These are phyloP conservation scores for Pangasius sanitwongsei DNA, from an alignment of 2,797 vertebrate species.

Conservation along the genomic window DNA sequence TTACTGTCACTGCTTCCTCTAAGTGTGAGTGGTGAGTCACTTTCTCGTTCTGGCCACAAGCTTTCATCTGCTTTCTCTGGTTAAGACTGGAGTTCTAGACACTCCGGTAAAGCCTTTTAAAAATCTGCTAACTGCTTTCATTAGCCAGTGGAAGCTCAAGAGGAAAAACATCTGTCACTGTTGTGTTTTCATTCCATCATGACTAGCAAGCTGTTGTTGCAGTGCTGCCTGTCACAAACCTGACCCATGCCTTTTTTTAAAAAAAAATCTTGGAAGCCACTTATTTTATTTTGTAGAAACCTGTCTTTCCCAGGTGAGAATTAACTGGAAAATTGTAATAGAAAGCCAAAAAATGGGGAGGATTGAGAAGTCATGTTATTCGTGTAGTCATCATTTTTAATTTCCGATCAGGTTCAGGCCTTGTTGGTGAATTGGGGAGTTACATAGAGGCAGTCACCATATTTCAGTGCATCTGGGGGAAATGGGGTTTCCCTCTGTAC, in stretches of 20 bases:
- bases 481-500: slow-evolving; percentile 53
- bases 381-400: not conserved
- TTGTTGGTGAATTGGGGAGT: not conserved
- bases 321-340: not conserved
- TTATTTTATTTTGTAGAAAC: not conserved
- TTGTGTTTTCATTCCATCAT: not conserved
- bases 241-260: not conserved
- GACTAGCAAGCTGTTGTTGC: not conserved
- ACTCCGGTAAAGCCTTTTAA: not conserved
- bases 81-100: not conserved
- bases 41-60: slow-evolving; percentile 19
- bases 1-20: slow-evolving; percentile 52
- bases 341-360: not conserved
- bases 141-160: not conserved
- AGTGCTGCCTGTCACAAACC: not conserved
- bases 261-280: not conserved
- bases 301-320: no score
- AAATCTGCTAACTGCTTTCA: slow-evolving; percentile 13
- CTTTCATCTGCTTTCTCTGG: slow-evolving; percentile 1
- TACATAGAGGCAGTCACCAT: not conserved
- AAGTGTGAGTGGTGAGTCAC: slow-evolving; percentile 46
- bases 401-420: not conserved
- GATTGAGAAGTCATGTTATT: not conserved
- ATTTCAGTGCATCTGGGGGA: slow-evolving; percentile 35
- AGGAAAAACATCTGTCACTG: slow-evolving; percentile 8